phyloP scores from a whole-genome alignment of 2,797 vertebrate genomes.

The Cheirogaleus major region DNA sequence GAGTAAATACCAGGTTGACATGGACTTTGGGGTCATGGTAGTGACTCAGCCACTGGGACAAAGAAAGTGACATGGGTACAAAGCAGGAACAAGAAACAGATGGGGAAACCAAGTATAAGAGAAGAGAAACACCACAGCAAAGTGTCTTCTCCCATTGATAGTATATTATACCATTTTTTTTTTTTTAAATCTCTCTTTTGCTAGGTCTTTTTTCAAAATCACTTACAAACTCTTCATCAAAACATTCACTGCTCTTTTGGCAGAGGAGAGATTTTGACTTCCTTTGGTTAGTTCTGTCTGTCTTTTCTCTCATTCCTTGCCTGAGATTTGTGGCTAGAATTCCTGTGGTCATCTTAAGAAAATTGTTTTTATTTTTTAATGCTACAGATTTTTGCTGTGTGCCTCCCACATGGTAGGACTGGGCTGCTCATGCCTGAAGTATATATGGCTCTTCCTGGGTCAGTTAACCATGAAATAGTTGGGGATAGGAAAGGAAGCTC shows the following conservation, averaged over 20 bases:
- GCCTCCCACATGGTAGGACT: neutral
- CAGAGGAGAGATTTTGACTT: neutral
- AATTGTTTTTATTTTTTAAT: neutral
- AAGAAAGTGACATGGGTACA: neutral
- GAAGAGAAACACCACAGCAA: neutral
- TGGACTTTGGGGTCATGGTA: neutral
- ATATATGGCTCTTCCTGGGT: neutral
- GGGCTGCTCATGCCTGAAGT: neutral
- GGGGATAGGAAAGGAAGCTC: neutral
- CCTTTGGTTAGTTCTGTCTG: neutral
- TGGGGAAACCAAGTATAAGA: neutral
- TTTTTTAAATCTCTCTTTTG: neutral
- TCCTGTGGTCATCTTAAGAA: neutral
- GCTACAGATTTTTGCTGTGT: neutral
- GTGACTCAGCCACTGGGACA: neutral
- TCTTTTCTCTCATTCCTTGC: neutral
- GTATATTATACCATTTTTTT: neutral
- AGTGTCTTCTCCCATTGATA: neutral
- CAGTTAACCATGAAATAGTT: neutral
- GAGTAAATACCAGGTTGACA: neutral
- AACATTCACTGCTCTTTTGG: neutral
- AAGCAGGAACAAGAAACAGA: neutral
- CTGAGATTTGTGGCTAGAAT: neutral
- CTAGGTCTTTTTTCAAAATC: neutral
- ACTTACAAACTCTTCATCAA: neutral